Conservation (phyloP, 2,113 vertebrate species). For the Tichodroma muraria region DNA sequence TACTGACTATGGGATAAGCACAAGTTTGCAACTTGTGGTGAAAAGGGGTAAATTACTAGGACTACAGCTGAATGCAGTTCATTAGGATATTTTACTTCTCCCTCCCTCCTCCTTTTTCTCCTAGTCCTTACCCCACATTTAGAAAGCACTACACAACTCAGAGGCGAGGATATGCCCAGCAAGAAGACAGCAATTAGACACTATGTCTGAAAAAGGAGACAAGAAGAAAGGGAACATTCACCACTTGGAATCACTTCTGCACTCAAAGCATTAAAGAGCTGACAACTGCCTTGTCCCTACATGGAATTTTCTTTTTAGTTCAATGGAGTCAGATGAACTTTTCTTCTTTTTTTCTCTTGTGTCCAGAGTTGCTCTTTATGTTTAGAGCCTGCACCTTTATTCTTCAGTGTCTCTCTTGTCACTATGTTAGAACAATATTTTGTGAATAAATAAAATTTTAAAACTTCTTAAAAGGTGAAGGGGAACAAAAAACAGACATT, state of each 20-base stretch:
- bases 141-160: neutral
- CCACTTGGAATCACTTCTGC: neutral
- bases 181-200: neutral
- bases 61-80: neutral
- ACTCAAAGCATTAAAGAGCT: neutral
- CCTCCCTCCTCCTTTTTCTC: neutral
- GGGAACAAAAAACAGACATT: neutral
- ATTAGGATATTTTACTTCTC: neutral
- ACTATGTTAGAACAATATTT: neutral
- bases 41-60: neutral
- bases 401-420: neutral
- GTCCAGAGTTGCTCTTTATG: neutral
- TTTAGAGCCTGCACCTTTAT: neutral
- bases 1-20: neutral
- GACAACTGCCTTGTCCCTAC: neutral
- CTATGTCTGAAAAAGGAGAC: neutral
- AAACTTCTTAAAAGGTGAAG: neutral
- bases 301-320: neutral
- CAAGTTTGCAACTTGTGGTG: neutral
- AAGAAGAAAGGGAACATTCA: neutral
- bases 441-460: neutral
- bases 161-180: neutral
- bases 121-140: rapidly evolving
- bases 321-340: neutral
- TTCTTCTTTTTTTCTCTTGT: neutral